These are phyloP conservation scores for Chionomys nivalis DNA, from an alignment of 2,113 vertebrate genomes.

Conservation along the genomic window DNA sequence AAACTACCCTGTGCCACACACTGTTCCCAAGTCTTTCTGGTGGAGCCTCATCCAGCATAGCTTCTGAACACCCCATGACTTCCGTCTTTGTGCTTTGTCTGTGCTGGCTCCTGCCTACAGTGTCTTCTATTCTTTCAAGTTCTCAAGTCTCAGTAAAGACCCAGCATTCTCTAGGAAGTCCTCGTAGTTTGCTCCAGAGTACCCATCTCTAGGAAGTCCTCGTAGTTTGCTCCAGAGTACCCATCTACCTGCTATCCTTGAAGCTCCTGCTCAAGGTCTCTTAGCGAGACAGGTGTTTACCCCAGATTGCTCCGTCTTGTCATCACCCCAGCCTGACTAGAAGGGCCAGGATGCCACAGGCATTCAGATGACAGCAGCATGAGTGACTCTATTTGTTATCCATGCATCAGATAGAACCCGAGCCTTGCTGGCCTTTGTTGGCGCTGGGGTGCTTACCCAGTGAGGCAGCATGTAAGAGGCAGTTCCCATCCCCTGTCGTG, in stretches of 20 bases:
- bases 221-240: neutral
- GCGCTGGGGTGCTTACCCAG: slow-evolving; percentile 88
- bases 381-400: neutral
- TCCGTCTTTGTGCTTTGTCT: neutral
- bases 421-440: neutral
- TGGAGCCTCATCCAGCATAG: neutral
- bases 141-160: slow-evolving; percentile 21
- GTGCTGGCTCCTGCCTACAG: neutral
- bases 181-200: neutral
- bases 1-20: neutral
- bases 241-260: neutral
- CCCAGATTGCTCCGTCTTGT: neutral
- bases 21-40: neutral
- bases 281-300: neutral
- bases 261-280: neutral
- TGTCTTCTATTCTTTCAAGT: neutral
- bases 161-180: neutral
- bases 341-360: neutral
- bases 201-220: neutral
- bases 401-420: neutral
- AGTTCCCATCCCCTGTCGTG: slow-evolving; percentile 98
- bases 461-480: slow-evolving; percentile 97
- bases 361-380: neutral
- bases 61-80: neutral
- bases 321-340: neutral